Evolutionary conservation across 2,888 invertebrate genomes (phyloP).

Genomic region (Tachina lurida): DNA sequence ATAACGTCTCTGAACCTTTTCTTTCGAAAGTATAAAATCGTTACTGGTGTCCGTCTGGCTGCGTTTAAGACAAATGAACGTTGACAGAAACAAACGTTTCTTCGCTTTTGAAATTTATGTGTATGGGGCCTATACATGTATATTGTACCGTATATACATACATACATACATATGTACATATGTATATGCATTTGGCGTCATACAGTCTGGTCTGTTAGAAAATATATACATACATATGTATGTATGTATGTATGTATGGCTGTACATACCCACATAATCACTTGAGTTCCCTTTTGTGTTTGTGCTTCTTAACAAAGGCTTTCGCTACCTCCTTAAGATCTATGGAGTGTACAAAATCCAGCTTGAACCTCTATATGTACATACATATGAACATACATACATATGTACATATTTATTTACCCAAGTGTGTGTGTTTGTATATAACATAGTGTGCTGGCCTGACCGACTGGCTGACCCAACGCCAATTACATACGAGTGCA

Average conservation of each 20-base stretch:
- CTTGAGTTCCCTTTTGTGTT: conserved; percentile 59
- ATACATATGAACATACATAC: neutral
- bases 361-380: neutral
- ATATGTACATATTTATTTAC: no score
- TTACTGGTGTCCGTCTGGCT: neutral
- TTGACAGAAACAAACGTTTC: conserved; percentile 23
- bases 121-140: no score
- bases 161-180: neutral
- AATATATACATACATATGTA: neutral
- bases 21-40: conserved; percentile 25
- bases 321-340: conserved; percentile 17
- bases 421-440: no score
- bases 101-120: no score
- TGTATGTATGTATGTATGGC: no score
- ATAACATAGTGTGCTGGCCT: neutral
- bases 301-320: conserved; percentile 49
- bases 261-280: conserved; percentile 2
- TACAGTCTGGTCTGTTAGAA: conserved; percentile 77
- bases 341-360: conserved; percentile 29
- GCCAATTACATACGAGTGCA: conserved; percentile 51
- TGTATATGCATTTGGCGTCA: conserved; percentile 76
- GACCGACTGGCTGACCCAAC: conserved; percentile 55
- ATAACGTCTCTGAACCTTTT: conserved; percentile 13
- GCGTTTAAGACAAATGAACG: conserved; percentile 11
- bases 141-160: no score